phyloP scores from a whole-genome alignment of 2,888 invertebrate species.

The Onthophagus sagittarius region DNA sequence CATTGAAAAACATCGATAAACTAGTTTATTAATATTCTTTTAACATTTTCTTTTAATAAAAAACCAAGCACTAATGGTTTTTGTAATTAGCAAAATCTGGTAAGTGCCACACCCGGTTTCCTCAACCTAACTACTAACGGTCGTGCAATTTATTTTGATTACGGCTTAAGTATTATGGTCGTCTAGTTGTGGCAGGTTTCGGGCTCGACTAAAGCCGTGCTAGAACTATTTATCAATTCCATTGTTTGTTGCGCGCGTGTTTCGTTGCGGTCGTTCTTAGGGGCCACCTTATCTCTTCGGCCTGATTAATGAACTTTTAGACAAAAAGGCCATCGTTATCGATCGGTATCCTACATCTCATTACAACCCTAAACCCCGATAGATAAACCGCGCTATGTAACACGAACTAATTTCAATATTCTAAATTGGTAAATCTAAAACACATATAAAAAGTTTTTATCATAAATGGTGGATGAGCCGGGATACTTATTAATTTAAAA shows the following conservation, averaged over 20 bases:
- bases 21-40: too few relatives aligned
- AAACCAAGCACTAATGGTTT: background rate
- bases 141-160: background rate
- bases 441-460: too few relatives aligned
- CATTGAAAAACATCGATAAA: too few relatives aligned
- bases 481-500: too few relatives aligned
- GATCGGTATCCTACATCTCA: background rate
- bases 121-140: background rate
- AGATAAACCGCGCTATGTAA: background rate
- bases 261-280: background rate
- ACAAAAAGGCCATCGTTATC: background rate
- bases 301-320: background rate
- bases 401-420: background rate
- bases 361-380: background rate
- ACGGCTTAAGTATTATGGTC: background rate
- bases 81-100: background rate
- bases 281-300: background rate
- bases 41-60: background rate
- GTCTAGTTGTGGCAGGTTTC: background rate
- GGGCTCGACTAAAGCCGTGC: background rate
- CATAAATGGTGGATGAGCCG: too few relatives aligned
- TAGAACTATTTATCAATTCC: background rate
- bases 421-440: too few relatives aligned
- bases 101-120: background rate
- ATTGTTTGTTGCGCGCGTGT: background rate